Base-by-base conservation (phyloP, 2,797 vertebrate genomes). In the Loriculus beryllinus region DNA sequence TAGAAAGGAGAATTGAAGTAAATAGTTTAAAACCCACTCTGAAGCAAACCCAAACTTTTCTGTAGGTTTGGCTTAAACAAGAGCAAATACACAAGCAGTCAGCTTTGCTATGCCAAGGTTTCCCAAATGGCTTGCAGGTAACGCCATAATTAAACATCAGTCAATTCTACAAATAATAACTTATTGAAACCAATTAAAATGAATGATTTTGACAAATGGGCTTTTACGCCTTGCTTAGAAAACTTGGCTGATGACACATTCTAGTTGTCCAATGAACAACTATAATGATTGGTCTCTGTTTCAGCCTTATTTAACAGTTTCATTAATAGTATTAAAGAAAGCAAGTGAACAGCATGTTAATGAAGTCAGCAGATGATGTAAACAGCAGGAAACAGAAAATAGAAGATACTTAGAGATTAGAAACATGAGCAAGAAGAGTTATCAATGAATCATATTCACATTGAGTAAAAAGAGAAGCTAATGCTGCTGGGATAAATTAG, bases 341-440 rank as follows among this genome's bases (percentile, higher is more conserved):
- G 28, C 76, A 90, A 94, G 64, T 85, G 92, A 94, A 86, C 89
- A 96, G 91, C 93, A 93, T 92, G 92, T 79, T 96, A 95, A 92
- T 92, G 88, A 96, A 95, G 60, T 93, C 68, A 72, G 78, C 91
- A 97, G 92, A 92, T 86, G 92, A 97, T 95, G 51, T 96, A 95
- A 95, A 92, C 93, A 97, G 95, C 95, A 77, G 95, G 95, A 94
- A 91, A 76, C 65, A 92, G 71, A 95, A 91, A 93, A 94, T n/a
- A 95, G 76, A 92, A 10, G 12, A 89, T 89, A 67, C 22, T 95
- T 91, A 81, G 64, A 93, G 84, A 64, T 93, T 51, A 93, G 59
- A 95, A 90, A 84, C 63, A 91, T 68, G 56, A 91, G 29, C 80
- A 57, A 69, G 49, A 94, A 29, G 56, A 92, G n/a, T 88, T 93